phyloP scores from a whole-genome alignment of 2,797 vertebrate genomes.

The Girardinus metallicus region DNA sequence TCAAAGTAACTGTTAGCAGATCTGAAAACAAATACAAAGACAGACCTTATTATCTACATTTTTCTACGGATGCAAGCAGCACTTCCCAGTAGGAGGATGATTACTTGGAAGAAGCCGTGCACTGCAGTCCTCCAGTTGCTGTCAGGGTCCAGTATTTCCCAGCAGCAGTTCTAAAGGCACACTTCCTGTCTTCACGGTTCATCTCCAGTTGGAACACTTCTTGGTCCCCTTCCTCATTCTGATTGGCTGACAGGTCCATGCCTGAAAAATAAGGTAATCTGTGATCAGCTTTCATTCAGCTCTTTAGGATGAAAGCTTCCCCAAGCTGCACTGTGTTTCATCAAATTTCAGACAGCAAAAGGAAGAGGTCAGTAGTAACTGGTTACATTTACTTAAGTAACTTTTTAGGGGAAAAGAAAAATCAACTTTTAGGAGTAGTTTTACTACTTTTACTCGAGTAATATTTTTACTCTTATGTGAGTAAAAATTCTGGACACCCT shows the following conservation, averaged over 20 bases:
- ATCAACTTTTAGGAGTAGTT: background rate
- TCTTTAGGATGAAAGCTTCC: constrained; percentile 17
- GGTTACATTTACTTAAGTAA: background rate
- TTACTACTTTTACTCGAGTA: background rate
- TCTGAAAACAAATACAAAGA: constrained; percentile 72
- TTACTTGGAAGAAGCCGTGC: constrained; percentile 91
- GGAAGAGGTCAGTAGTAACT: background rate
- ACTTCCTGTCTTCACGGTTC: constrained; percentile 91
- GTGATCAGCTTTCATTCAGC: constrained; percentile 38
- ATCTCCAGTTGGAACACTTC: constrained; percentile 98
- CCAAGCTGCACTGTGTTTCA: constrained; percentile 10
- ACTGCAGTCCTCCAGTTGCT: constrained; percentile 89
- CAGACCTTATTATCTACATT: constrained; percentile 8
- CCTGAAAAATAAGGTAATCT: constrained; percentile 74
- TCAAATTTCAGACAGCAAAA: background rate
- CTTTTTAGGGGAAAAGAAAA: background rate
- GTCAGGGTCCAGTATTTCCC: constrained; percentile 97
- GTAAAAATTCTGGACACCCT: too few relatives aligned
- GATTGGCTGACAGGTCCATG: constrained; percentile 96
- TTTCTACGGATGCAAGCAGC: background rate
- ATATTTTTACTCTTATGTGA: background rate
- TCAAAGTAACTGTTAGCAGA: constrained; percentile 91
- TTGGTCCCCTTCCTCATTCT: constrained; percentile 94
- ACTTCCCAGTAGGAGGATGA: constrained; percentile 14
- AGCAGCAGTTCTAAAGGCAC: constrained; percentile 90